Percentiles rank a stretch among this genome's conserved stretches.
These are phyloP conservation scores for Catonia carolina DNA, from an alignment of 2,888 invertebrate genomes.

Conservation along the genomic window DNA sequence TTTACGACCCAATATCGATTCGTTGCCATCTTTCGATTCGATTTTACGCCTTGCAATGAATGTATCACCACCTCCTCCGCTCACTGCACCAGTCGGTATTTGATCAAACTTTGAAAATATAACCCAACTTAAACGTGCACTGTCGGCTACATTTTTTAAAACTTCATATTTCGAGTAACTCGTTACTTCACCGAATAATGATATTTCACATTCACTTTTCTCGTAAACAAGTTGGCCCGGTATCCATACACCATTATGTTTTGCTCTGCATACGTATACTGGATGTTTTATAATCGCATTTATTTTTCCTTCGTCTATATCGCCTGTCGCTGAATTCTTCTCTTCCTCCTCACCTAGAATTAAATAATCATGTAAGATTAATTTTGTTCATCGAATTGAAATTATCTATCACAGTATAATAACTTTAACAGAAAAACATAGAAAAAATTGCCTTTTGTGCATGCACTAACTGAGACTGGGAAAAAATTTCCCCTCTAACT, in stretches of 20 bases:
- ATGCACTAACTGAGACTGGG: too few relatives aligned
- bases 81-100: constrained; percentile 62
- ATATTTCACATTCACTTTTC: constrained; percentile 39
- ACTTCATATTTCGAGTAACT: constrained; percentile 54
- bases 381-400: too few relatives aligned
- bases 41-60: constrained; percentile 43
- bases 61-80: constrained; percentile 46
- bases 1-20: constrained; percentile 41
- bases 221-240: constrained; percentile 59
- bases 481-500: too few relatives aligned
- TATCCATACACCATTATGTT: constrained; percentile 64
- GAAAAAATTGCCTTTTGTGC: too few relatives aligned
- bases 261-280: constrained; percentile 68
- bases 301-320: constrained; percentile 30
- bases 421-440: too few relatives aligned
- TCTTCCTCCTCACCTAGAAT: constrained; percentile 4
- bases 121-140: constrained; percentile 67
- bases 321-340: constrained; percentile 18
- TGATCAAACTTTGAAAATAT: constrained; percentile 63
- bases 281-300: constrained; percentile 25
- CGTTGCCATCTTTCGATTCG: constrained; percentile 35
- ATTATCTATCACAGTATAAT: too few relatives aligned
- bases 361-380: too few relatives aligned
- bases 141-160: constrained; percentile 70
- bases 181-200: constrained; percentile 34